Evolutionary conservation across 2,888 invertebrate species (phyloP).

Genomic region (Zhengitettix transpicula): DNA sequence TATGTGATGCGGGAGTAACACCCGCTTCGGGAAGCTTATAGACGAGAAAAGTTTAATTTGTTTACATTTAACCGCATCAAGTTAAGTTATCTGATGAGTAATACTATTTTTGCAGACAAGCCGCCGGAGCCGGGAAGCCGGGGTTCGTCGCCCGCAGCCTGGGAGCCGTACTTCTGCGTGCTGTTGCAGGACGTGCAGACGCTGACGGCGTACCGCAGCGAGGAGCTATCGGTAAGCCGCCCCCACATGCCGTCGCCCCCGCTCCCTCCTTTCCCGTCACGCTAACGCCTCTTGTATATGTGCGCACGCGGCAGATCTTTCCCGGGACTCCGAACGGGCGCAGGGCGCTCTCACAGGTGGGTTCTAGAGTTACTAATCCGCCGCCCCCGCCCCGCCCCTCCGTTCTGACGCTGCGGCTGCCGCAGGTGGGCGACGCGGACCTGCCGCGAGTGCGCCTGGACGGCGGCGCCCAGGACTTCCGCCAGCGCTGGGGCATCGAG

Average conservation of each 20-base stretch:
- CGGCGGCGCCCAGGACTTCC: constrained; percentile 43
- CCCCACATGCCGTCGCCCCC: too few relatives aligned
- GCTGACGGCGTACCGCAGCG: constrained; percentile 58
- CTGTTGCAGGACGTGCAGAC: constrained; percentile 58
- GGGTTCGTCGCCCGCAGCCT: constrained; percentile 26
- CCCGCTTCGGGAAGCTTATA: too few relatives aligned
- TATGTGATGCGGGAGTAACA: too few relatives aligned
- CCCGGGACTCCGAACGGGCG: constrained; percentile 34
- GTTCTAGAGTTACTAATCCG: background rate
- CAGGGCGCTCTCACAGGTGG: constrained; percentile 29
- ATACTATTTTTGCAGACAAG: background rate
- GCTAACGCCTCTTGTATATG: background rate
- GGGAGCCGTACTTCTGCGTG: constrained; percentile 69
- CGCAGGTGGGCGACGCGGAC: constrained; percentile 36
- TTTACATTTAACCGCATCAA: too few relatives aligned
- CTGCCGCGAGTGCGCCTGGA: constrained; percentile 52
- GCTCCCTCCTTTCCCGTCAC: too few relatives aligned
- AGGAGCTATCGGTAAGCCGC: constrained; percentile 56
- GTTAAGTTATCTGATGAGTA: too few relatives aligned
- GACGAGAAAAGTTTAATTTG: too few relatives aligned
- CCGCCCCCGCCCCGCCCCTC: background rate
- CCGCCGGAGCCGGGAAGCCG: constrained; percentile 22
- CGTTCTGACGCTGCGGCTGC: constrained; percentile 2
- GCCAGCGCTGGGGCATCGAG: constrained; percentile 44
- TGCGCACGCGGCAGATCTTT: constrained; percentile 25